Conservation (phyloP, 2,888 invertebrate genomes). For the Seira musarum region DNA sequence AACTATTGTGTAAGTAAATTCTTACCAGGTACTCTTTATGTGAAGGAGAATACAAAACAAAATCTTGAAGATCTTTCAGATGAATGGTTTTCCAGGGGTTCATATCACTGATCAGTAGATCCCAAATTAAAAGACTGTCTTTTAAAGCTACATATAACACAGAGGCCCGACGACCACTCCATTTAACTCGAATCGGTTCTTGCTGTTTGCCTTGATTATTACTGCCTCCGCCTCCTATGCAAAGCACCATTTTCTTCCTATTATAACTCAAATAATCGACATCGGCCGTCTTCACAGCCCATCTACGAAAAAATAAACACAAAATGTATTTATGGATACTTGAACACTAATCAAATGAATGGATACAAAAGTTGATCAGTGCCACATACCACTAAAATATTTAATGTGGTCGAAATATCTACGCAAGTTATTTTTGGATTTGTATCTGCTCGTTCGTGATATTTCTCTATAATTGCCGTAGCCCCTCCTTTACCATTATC, state of each 20-base stretch:
- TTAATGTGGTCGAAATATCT: conserved; percentile 42
- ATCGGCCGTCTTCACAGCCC: conserved; percentile 62
- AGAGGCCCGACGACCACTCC: conserved; percentile 62
- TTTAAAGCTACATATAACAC: conserved; percentile 61
- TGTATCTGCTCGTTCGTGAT: conserved; percentile 32
- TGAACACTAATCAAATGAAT: neutral
- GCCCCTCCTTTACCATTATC: conserved; percentile 17
- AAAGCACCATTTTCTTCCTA: conserved; percentile 56
- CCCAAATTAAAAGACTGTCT: conserved; percentile 62
- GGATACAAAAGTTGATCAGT: no score
- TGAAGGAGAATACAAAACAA: conserved; percentile 52
- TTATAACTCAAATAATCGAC: conserved; percentile 62
- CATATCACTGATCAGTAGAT: conserved; percentile 62
- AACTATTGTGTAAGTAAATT: no score
- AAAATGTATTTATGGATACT: no score
- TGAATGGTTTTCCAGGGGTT: conserved; percentile 63
- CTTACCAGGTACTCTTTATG: conserved; percentile 59
- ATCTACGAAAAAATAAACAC: no score
- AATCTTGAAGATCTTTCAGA: conserved; percentile 57
- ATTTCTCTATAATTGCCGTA: conserved; percentile 31
- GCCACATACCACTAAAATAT: conserved; percentile 47
- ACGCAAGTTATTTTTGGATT: conserved; percentile 43
- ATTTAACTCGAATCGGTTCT: conserved; percentile 58
- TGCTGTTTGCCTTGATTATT: no score
- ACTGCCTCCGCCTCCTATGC: conserved; percentile 58